Evolutionary conservation across 2,797 vertebrate genomes (phyloP).

Genomic region (Lithobates sylvaticus): DNA sequence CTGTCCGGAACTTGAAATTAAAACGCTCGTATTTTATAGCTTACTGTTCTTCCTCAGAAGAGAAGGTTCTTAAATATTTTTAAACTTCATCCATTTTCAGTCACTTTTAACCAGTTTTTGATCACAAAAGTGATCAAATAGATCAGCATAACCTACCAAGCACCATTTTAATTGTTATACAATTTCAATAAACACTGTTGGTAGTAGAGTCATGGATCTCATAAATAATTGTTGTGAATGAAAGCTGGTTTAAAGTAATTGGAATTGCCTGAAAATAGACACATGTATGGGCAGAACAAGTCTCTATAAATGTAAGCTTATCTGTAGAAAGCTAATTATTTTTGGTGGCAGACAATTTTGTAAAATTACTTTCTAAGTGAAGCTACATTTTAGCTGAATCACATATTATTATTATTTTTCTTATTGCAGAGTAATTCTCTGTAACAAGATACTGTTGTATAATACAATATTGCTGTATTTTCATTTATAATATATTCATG

Average conservation of each 20-base stretch:
- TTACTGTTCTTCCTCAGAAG: neutral
- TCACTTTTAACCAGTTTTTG: too few species aligned
- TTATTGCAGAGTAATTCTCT: slow-evolving; percentile 1
- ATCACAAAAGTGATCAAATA: too few species aligned
- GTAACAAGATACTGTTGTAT: slow-evolving; percentile 2
- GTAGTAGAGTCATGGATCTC: neutral
- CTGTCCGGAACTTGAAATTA: too few species aligned
- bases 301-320: too few species aligned
- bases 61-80: too few species aligned
- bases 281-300: too few species aligned
- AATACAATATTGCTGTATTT: slow-evolving; percentile 21
- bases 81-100: too few species aligned
- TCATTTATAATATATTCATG: slow-evolving; percentile 45
- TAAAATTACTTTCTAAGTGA: neutral
- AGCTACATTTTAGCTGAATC: neutral
- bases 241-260: too few species aligned
- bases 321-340: neutral
- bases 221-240: neutral
- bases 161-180: too few species aligned
- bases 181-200: neutral
- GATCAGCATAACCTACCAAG: too few species aligned
- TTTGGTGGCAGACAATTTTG: neutral
- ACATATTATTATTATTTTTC: neutral
- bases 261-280: too few species aligned
- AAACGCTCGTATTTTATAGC: too few species aligned